Evolutionary conservation across 2,888 invertebrate species (phyloP), one percentile per base, ranked within the genome.

Genomic region (Laothoe populi): DNA sequence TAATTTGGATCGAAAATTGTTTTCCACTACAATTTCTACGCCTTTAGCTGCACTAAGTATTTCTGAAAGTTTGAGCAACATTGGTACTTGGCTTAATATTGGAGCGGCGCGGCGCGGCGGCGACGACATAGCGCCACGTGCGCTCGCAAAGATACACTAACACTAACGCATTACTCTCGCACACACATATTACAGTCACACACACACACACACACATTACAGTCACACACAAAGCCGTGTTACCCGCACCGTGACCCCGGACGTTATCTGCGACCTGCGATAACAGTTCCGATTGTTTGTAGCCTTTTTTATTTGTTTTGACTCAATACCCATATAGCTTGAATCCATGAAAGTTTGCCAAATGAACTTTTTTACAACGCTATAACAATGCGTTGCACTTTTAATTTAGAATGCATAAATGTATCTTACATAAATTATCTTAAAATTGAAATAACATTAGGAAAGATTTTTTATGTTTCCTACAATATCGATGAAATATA

Each of bases 81-180:
- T 72, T 70, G 80, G 44, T 78, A 65, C 67, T 77, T 79, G 84
- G 86, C 90, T 91, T 91, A 91, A 91, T 91, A 90, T 88, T 86
- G 85, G 81, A 84, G 75, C 72, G 78, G 26, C 26, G 26, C 87
- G 85, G 81, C 83, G 75, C 72, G 78, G 26, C 26, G 26, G 78
- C 78, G 81, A 82, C 86, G 86, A 86, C 86, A 84, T 81, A 83
- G 86, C 87, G 89, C 86, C 88, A 88, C 88, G 88, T 88, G 87
- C 86, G 74, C 78, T 76, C 75, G 75, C 82, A 83, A 82, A 87
- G 82, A 87, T 83, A 86, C 83, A 82, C 82, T 75, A 73, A 83
- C 81, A 83, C 83, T 78, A 65, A 70, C 72, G 57, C n/a, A 61
- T 5, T 31, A 66, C 67, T 62, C 74, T 26, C 26, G 7, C 26